Percentiles rank a stretch among this genome's conserved stretches.
Evolutionary conservation across 2,113 vertebrate genomes (phyloP).

Genomic region (Scalopus aquaticus): DNA sequence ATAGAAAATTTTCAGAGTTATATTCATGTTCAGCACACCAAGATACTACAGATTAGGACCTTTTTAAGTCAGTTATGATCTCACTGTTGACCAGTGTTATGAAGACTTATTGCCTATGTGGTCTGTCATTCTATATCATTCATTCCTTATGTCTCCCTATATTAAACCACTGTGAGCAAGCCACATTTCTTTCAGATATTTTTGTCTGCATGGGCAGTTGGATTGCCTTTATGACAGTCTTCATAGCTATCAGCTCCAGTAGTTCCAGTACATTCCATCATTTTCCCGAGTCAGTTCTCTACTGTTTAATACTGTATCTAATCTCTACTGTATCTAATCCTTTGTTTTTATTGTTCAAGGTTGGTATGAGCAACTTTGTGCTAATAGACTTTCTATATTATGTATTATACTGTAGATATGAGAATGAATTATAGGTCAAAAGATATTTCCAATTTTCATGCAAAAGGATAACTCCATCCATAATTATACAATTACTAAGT

Average conservation of each 20-base stretch:
- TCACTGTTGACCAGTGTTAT: no score
- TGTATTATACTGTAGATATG: not conserved
- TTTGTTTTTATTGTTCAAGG: not conserved
- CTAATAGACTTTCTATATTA: not conserved
- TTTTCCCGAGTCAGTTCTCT: not conserved
- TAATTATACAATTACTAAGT: not conserved
- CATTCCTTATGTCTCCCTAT: not conserved
- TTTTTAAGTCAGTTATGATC: no score
- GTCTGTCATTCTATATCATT: not conserved
- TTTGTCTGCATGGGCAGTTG: not conserved
- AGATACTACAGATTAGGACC: no score
- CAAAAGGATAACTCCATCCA: not conserved
- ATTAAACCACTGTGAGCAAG: not conserved
- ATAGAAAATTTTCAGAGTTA: no score
- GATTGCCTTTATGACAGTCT: not conserved
- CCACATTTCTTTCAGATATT: not conserved
- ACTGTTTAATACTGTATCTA: no score
- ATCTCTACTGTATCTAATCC: not conserved
- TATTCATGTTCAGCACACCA: no score
- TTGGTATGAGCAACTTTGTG: not conserved
- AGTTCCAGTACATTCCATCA: not conserved
- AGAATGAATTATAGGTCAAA: conserved; percentile 29
- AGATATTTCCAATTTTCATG: conserved; percentile 6
- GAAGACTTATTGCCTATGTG: not conserved
- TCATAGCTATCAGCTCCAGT: not conserved